Conservation (phyloP, 2,797 vertebrate genomes). For the Bradypodion ventrale region DNA sequence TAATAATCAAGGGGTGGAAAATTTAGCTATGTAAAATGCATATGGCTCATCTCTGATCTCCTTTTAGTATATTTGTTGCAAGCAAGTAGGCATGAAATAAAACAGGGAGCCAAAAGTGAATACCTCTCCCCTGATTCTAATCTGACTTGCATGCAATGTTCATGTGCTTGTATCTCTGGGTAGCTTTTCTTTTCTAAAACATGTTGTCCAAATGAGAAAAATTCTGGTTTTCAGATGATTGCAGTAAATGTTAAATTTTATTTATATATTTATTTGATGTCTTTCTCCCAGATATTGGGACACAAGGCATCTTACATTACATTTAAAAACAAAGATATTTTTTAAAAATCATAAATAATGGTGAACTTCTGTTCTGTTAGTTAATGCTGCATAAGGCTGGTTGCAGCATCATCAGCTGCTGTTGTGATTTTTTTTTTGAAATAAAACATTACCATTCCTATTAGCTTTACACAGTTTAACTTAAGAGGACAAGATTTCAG, state of each 20-base stretch:
- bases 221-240: not conserved
- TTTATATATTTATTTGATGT: too few species aligned
- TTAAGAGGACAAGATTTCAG: too few species aligned
- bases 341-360: too few species aligned
- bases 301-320: too few species aligned
- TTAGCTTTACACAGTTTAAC: too few species aligned
- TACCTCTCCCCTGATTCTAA: not conserved
- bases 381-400: too few species aligned
- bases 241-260: not conserved
- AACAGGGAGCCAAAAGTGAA: not conserved
- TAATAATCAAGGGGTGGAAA: not conserved
- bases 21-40: not conserved
- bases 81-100: not conserved
- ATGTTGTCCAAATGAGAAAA: not conserved
- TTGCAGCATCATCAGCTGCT: too few species aligned
- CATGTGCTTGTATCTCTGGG: not conserved
- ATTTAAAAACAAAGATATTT: too few species aligned
- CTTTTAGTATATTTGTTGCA: not conserved
- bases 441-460: too few species aligned
- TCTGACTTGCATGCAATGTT: not conserved
- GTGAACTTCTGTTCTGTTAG: too few species aligned
- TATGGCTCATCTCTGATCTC: not conserved
- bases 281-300: too few species aligned
- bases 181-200: not conserved
- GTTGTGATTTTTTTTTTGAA: too few species aligned